These are phyloP conservation scores for Asbolus verrucosus DNA, from an alignment of 1,140 invertebrate genomes.

Conservation along the genomic window DNA sequence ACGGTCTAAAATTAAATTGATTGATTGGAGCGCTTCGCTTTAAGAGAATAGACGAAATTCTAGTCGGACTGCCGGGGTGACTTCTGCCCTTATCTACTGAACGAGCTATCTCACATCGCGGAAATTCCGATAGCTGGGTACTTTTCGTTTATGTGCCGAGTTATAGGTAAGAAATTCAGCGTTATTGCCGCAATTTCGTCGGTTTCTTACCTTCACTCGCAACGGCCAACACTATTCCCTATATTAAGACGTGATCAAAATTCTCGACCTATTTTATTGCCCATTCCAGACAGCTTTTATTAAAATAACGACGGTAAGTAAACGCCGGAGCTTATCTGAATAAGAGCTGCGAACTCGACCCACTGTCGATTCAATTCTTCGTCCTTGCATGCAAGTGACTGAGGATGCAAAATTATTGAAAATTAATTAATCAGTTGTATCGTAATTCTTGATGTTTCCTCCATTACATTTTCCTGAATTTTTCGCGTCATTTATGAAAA, in stretches of 20 bases:
- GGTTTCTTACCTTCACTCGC: constrained; percentile 24
- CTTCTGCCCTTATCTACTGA: background rate
- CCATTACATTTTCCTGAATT: too few species aligned
- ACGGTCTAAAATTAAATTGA: too few species aligned
- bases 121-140: constrained; percentile 30
- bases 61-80: background rate
- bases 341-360: background rate
- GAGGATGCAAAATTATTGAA: too few species aligned
- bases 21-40: background rate
- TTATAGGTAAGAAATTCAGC: constrained; percentile 38
- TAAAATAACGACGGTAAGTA: constrained; percentile 24
- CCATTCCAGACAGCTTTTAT: constrained; percentile 8
- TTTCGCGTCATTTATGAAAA: too few species aligned
- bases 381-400: too few species aligned
- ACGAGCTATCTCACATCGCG: constrained; percentile 8
- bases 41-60: background rate
- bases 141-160: constrained; percentile 24
- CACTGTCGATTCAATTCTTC: background rate
- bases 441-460: too few species aligned
- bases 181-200: constrained; percentile 27
- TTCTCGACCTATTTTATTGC: constrained; percentile 28
- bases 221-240: constrained; percentile 23
- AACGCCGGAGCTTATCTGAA: constrained; percentile 6
- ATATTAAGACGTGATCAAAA: constrained; percentile 39
- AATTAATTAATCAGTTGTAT: too few species aligned